A percentile compares a stretch with the other conserved stretches of the same genome.
These are phyloP conservation scores for Drosophila mayri DNA, from an alignment of 1,140 invertebrate species.

Conservation along the genomic window DNA sequence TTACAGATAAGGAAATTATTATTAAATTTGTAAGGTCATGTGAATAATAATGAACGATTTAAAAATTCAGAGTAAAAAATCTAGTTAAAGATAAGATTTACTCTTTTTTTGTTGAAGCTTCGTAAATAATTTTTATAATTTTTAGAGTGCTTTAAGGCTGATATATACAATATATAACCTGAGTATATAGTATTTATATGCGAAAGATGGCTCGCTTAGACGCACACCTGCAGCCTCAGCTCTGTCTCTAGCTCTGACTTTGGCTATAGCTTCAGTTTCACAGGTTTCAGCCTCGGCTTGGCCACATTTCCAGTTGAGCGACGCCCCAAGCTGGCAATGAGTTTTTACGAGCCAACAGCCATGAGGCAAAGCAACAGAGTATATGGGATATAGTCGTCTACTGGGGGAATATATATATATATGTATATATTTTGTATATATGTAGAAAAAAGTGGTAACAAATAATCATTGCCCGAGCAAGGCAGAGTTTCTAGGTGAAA, in stretches of 20 bases:
- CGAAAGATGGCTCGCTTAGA: conserved; percentile 38
- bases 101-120: background rate
- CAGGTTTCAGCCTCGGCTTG: conserved; percentile 40
- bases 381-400: conserved; percentile 3
- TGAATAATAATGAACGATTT: background rate
- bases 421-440: background rate
- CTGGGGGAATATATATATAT: background rate
- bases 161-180: background rate
- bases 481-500: background rate
- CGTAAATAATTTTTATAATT: background rate
- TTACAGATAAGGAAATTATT: too few species aligned
- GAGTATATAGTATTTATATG: conserved; percentile 17
- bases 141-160: background rate
- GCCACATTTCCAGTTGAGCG: conserved; percentile 79
- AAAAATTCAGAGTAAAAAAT: background rate
- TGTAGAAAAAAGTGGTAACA: conserved; percentile 18
- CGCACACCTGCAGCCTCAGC: conserved; percentile 68
- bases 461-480: background rate
- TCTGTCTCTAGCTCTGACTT: background rate
- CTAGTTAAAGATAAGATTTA: background rate
- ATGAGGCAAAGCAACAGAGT: conserved; percentile 35
- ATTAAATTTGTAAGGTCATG: too few species aligned
- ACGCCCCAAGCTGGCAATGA: conserved; percentile 77
- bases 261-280: conserved; percentile 27
- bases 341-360: conserved; percentile 60